Evolutionary conservation across 2,113 vertebrate genomes (phyloP).

Genomic region (Centropus unirufus): DNA sequence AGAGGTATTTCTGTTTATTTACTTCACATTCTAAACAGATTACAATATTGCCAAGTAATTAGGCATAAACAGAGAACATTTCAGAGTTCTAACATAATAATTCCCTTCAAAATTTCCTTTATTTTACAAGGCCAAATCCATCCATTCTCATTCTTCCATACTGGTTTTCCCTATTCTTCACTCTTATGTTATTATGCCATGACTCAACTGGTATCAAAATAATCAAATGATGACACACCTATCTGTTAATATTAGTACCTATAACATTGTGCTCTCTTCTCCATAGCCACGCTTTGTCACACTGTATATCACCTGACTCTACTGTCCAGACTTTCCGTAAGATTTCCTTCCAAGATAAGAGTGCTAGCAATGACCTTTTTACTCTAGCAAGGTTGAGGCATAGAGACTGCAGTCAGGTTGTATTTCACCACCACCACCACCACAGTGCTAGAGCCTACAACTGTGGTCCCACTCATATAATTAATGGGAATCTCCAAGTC

Average conservation of each 20-base stretch:
- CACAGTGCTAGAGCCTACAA: not conserved
- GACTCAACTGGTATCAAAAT: not conserved
- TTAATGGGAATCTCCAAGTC: not conserved
- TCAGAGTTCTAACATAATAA: not conserved
- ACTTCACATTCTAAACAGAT: not conserved
- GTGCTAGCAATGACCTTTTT: not conserved
- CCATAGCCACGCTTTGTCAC: not conserved
- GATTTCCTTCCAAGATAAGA: not conserved
- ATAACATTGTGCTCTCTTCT: not conserved
- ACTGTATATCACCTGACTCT: rapidly evolving
- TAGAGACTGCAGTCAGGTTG: not conserved
- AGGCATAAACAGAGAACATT: not conserved
- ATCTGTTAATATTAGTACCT: not conserved
- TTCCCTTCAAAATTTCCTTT: not conserved
- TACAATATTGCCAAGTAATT: not conserved
- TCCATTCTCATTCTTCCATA: not conserved
- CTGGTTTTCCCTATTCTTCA: not conserved
- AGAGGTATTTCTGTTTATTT: not conserved
- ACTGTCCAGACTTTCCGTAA: not conserved
- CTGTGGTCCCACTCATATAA: not conserved
- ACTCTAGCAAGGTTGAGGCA: not conserved
- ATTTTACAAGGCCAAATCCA: not conserved
- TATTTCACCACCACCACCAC: not conserved
- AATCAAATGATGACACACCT: not conserved
- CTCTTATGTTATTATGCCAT: not conserved